These are phyloP conservation scores for Schizothorax lantsangensis DNA, from an alignment of 2,797 vertebrate species.

Conservation along the genomic window DNA sequence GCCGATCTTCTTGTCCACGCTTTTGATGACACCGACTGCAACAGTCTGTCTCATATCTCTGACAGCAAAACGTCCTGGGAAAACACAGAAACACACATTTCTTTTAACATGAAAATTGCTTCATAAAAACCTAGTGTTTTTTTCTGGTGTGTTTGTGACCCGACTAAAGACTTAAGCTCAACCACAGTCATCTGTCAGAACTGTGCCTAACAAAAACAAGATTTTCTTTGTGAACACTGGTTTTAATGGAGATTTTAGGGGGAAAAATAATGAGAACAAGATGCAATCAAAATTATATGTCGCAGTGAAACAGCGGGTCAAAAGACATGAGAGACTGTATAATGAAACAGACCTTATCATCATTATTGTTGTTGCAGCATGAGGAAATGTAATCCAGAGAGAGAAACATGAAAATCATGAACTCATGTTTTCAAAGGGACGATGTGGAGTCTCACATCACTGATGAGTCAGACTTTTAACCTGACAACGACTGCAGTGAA, in stretches of 20 bases:
- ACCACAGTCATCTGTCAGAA: neutral
- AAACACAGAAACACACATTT: constrained; percentile 27
- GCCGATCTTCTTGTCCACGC: constrained; percentile 84
- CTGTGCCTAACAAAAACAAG: neutral
- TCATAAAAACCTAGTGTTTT: neutral
- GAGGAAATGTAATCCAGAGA: neutral
- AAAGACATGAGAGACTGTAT: neutral
- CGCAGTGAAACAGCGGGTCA: neutral
- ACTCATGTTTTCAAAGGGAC: neutral
- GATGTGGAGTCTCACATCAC: neutral
- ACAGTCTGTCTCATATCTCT: constrained; percentile 89
- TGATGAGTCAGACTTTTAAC: constrained; percentile 16
- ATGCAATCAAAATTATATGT: constrained; percentile 16
- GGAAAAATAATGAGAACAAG: neutral
- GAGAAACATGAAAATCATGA: neutral
- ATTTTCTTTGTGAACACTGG: neutral
- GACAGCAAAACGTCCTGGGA: constrained; percentile 83
- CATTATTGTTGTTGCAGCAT: neutral
- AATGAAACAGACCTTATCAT: constrained; percentile 2
- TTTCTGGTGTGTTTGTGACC: neutral
- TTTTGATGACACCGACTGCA: constrained; percentile 87
- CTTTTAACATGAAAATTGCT: neutral
- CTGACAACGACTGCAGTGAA: neutral
- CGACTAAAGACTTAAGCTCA: neutral
- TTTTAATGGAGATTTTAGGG: neutral